A percentile compares a stretch with the other conserved stretches of the same genome.
phyloP scores from a whole-genome alignment of 1,140 invertebrate genomes.

The Calosoma granatense region DNA sequence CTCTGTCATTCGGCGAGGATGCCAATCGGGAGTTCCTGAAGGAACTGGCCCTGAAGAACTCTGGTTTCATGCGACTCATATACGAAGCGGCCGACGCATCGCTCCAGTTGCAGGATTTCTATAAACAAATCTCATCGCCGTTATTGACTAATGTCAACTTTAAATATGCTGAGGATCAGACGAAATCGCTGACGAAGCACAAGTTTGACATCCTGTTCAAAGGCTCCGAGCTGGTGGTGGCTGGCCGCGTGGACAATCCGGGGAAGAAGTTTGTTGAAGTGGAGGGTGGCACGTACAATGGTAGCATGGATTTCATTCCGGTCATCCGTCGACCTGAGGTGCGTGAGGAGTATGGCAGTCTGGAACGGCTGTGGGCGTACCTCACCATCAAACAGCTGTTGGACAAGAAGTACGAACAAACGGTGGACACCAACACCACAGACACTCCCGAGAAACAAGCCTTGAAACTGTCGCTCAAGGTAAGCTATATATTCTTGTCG shows the following conservation, averaged over 20 bases:
- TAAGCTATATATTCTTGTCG: not conserved
- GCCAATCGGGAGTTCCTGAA: constrained; percentile 57
- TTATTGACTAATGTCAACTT: constrained; percentile 56
- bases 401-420: constrained; percentile 35
- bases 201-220: constrained; percentile 45
- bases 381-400: constrained; percentile 55
- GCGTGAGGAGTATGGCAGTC: constrained; percentile 27
- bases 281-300: not conserved
- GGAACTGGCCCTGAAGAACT: constrained; percentile 51
- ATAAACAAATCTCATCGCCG: constrained; percentile 59
- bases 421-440: not conserved
- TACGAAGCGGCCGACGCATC: constrained; percentile 62
- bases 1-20: constrained; percentile 59
- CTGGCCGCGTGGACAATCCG: constrained; percentile 34
- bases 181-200: constrained; percentile 36
- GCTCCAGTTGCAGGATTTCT: constrained; percentile 60
- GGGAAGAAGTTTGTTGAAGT: not conserved
- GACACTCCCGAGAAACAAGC: not conserved
- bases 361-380: constrained; percentile 60
- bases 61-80: constrained; percentile 59
- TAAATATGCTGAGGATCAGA: constrained; percentile 46
- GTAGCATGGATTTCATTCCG: constrained; percentile 12
- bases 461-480: constrained; percentile 4
- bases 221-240: constrained; percentile 48
- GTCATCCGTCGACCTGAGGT: constrained; percentile 6